Evolutionary conservation across 2,113 vertebrate genomes (phyloP).

Genomic region (Vidua chalybeata): DNA sequence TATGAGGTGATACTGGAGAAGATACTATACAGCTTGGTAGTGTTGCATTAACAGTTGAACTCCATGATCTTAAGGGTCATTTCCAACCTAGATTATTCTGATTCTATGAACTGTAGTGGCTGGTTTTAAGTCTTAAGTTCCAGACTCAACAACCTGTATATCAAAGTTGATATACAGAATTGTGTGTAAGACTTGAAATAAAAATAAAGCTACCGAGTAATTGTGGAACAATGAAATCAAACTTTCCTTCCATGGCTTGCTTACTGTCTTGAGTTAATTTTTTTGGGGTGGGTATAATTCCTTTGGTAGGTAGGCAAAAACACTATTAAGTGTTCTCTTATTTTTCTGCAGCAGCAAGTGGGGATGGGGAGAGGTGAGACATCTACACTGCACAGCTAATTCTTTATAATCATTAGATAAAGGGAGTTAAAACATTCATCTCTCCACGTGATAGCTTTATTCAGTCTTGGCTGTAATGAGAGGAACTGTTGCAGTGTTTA

Average conservation of each 20-base stretch:
- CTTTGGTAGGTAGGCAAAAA: neutral
- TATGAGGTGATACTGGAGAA: neutral
- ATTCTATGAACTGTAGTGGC: neutral
- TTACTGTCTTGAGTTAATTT: neutral
- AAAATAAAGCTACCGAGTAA: neutral
- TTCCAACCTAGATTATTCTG: neutral
- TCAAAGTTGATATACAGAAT: neutral
- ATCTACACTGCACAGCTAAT: neutral
- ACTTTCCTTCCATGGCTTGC: neutral
- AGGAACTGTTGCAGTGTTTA: neutral
- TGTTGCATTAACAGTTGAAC: neutral
- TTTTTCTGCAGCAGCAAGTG: neutral
- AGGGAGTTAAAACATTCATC: neutral
- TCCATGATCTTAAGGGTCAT: neutral
- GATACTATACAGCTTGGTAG: neutral
- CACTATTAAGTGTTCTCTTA: neutral
- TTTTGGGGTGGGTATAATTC: neutral
- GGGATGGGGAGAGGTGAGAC: neutral
- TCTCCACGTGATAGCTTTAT: neutral
- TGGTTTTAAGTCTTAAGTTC: neutral
- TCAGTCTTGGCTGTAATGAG: neutral
- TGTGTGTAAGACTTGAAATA: neutral
- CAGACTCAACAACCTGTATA: neutral
- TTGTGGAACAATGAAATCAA: neutral
- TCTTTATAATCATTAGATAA: neutral